Percentiles rank a stretch among this genome's conserved stretches.
These are phyloP conservation scores for Poeciliopsis turrubarensis DNA, from an alignment of 2,113 vertebrate genomes.

Conservation along the genomic window DNA sequence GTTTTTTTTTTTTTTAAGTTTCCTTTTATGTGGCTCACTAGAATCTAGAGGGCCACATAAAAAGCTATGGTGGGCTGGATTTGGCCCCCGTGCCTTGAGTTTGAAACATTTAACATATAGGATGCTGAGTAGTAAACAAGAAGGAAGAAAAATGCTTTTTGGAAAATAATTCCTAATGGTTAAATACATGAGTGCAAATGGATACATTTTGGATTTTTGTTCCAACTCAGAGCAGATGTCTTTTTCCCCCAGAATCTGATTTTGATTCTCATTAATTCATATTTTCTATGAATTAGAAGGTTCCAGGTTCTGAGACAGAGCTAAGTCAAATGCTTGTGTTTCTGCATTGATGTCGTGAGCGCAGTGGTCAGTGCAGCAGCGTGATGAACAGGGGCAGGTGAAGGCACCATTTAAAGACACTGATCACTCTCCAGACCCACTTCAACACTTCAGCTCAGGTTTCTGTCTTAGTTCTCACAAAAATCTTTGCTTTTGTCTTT, in stretches of 20 bases:
- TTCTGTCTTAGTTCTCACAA: neutral
- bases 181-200: too few species aligned
- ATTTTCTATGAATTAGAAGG: conserved; percentile 25
- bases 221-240: conserved; percentile 43
- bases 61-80: too few species aligned
- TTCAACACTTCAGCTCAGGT: neutral
- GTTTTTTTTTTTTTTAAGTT: too few species aligned
- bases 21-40: too few species aligned
- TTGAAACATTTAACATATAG: too few species aligned
- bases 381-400: neutral
- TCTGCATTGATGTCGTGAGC: neutral
- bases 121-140: too few species aligned
- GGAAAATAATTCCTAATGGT: too few species aligned
- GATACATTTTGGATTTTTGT: neutral
- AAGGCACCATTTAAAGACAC: neutral
- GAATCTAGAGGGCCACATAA: too few species aligned
- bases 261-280: conserved; percentile 44
- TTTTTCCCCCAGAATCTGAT: conserved; percentile 8
- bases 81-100: too few species aligned
- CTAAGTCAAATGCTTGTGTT: conserved; percentile 17
- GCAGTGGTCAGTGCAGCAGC: neutral
- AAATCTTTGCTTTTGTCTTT: neutral
- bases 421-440: neutral
- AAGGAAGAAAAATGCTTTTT: too few species aligned
- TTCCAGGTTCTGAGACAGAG: conserved; percentile 49